These are phyloP conservation scores for Trachops cirrhosus DNA, from an alignment of 2,797 vertebrate species.

Conservation along the genomic window DNA sequence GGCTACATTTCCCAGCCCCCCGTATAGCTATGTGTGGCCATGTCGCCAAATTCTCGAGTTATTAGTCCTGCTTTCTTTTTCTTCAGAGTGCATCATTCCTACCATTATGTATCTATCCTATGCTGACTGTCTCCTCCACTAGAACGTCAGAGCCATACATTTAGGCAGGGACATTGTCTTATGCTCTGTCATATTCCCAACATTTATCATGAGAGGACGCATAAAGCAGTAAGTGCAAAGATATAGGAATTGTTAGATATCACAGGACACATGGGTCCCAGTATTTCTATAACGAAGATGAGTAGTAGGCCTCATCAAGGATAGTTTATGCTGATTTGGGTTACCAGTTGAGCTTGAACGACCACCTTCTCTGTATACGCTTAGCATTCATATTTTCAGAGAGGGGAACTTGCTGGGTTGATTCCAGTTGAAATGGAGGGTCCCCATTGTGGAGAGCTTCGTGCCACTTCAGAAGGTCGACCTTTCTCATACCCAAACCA, in stretches of 20 bases:
- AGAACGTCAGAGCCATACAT: background rate
- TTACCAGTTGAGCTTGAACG: background rate
- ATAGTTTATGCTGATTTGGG: background rate
- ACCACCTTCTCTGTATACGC: background rate
- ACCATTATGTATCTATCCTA: background rate
- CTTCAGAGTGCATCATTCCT: background rate
- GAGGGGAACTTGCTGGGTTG: background rate
- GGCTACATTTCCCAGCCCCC: background rate
- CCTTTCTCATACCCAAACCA: background rate
- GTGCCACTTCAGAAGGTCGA: background rate
- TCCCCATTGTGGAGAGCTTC: background rate
- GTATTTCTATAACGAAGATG: background rate
- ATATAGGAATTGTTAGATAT: background rate
- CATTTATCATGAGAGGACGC: background rate
- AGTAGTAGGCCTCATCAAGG: background rate
- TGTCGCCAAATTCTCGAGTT: background rate
- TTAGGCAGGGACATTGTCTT: background rate
- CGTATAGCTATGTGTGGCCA: background rate
- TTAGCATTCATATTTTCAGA: background rate
- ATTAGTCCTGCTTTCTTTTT: background rate
- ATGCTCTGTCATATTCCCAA: background rate
- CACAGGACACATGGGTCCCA: background rate
- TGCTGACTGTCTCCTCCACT: background rate
- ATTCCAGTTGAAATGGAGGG: background rate
- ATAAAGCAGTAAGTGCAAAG: background rate